A percentile compares a stretch with the other conserved stretches of the same genome.
These are phyloP conservation scores for Varroa destructor DNA, from an alignment of 1,140 invertebrate genomes.

Conservation along the genomic window DNA sequence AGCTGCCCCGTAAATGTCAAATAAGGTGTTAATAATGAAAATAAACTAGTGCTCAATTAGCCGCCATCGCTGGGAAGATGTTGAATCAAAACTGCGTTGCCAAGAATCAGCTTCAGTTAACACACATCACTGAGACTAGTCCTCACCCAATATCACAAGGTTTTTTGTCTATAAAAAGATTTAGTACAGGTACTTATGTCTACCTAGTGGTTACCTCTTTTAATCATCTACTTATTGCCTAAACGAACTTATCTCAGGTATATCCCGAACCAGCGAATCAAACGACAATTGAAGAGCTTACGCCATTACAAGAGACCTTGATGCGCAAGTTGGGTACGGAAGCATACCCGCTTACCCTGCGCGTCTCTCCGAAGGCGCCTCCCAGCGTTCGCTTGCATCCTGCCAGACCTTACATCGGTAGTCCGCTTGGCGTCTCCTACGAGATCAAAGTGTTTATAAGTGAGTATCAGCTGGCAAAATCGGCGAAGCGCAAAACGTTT, in stretches of 20 bases:
- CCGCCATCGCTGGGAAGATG: too few species aligned
- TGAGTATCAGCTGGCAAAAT: conserved; percentile 26
- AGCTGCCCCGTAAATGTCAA: too few species aligned
- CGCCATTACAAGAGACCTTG: conserved; percentile 55
- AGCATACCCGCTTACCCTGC: conserved; percentile 63
- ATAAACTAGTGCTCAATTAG: too few species aligned
- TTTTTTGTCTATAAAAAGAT: too few species aligned
- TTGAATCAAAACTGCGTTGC: too few species aligned
- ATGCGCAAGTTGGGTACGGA: conserved; percentile 60
- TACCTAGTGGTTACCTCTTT: too few species aligned
- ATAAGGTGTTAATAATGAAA: too few species aligned
- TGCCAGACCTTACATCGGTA: conserved; percentile 73
- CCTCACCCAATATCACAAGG: too few species aligned
- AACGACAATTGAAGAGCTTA: conserved; percentile 29
- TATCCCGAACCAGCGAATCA: conserved; percentile 29
- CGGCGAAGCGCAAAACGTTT: conserved; percentile 30
- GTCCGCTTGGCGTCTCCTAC: conserved; percentile 56
- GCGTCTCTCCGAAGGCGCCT: conserved; percentile 61
- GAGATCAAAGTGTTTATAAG: conserved; percentile 38
- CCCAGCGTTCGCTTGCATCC: conserved; percentile 76
- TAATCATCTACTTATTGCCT: too few species aligned
- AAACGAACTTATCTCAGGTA: conserved; percentile 32
- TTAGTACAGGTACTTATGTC: too few species aligned
- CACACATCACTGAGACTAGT: too few species aligned
- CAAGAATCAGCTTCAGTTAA: too few species aligned